Conservation (phyloP, 2,888 invertebrate genomes). For the Apodemia duryi region DNA sequence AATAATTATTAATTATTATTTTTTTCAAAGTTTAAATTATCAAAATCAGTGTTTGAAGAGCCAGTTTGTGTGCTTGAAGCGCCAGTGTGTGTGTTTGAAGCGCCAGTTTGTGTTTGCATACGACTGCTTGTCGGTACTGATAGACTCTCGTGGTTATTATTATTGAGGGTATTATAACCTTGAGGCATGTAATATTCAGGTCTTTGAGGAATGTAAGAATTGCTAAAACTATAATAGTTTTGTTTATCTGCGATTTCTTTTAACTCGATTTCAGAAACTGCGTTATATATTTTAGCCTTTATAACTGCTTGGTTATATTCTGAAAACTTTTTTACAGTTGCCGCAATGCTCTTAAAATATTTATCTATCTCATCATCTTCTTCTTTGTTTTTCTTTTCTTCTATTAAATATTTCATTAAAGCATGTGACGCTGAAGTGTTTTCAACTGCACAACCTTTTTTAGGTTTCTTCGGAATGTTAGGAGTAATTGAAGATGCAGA, state of each 20-base stretch:
- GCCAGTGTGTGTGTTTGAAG: too few relatives aligned
- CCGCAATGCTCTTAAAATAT: slow-evolving; percentile 33
- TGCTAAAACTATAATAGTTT: slow-evolving; percentile 23
- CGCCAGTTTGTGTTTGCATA: too few relatives aligned
- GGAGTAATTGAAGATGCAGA: too few relatives aligned
- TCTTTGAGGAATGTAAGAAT: slow-evolving; percentile 24
- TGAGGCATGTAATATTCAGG: slow-evolving; percentile 19
- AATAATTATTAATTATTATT: not conserved
- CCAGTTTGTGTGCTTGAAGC: too few relatives aligned
- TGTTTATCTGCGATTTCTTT: slow-evolving; percentile 26
- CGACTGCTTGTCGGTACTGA: slow-evolving; percentile 3
- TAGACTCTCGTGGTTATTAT: slow-evolving; percentile 14
- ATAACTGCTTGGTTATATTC: slow-evolving; percentile 33
- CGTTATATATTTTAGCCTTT: slow-evolving; percentile 32
- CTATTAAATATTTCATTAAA: slow-evolving; percentile 32
- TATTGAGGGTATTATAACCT: slow-evolving; percentile 21
- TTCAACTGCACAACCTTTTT: slow-evolving; percentile 23
- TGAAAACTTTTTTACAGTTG: slow-evolving; percentile 32
- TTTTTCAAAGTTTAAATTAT: slow-evolving; percentile 4
- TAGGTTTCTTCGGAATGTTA: too few relatives aligned
- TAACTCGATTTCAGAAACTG: slow-evolving; percentile 29
- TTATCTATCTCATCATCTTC: slow-evolving; percentile 33
- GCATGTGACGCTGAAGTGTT: slow-evolving; percentile 26
- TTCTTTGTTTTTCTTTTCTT: slow-evolving; percentile 21
- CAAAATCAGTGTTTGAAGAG: slow-evolving; percentile 16